phyloP scores from a whole-genome alignment of 2,113 vertebrate species.

The Elanus axillaris region DNA sequence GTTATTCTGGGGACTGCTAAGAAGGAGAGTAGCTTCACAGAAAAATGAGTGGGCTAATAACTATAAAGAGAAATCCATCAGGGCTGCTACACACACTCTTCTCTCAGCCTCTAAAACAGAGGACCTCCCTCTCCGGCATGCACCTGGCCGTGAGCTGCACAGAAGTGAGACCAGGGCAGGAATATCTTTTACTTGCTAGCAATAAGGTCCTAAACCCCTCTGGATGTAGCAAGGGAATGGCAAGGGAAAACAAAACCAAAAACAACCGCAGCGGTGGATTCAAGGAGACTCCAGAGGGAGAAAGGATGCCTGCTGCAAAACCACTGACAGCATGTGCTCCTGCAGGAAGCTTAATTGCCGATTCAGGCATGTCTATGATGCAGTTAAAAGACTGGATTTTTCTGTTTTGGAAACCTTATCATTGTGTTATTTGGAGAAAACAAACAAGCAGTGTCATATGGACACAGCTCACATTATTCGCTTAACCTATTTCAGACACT shows the following conservation, averaged over 20 bases:
- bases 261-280: not conserved
- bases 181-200: not conserved
- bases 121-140: not conserved
- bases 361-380: not conserved
- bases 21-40: not conserved
- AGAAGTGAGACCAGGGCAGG: not conserved
- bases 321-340: not conserved
- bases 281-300: not conserved
- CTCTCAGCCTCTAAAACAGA: not conserved
- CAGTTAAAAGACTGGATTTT: not conserved
- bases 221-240: not conserved
- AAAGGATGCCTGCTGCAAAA: not conserved
- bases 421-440: not conserved
- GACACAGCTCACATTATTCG: not conserved
- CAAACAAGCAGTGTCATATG: not conserved
- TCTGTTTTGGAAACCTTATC: not conserved
- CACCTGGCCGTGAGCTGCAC: fast-evolving
- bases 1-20: not conserved
- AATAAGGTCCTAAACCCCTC: not conserved
- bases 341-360: not conserved
- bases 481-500: not conserved
- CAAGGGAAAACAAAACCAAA: not conserved
- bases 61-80: not conserved
- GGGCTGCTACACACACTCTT: not conserved
- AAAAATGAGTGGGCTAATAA: not conserved